These are phyloP conservation scores for Cervus canadensis DNA, from an alignment of 2,113 vertebrate species.

Conservation along the genomic window DNA sequence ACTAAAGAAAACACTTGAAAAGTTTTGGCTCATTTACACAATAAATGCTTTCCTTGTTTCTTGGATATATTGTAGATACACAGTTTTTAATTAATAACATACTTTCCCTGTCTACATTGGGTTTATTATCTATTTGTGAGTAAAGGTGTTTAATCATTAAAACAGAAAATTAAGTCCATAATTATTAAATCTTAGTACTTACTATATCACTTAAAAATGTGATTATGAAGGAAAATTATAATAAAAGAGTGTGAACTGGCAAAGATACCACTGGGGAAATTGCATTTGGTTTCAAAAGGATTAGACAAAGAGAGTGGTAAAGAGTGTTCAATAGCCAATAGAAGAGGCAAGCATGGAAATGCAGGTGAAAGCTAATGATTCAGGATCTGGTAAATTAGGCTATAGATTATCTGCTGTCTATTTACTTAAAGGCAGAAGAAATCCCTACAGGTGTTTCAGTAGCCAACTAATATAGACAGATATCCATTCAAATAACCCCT, in stretches of 20 bases:
- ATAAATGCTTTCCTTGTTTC: neutral
- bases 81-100: neutral
- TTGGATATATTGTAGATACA: neutral
- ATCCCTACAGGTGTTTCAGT: neutral
- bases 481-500: neutral
- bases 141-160: neutral
- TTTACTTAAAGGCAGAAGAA: neutral
- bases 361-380: neutral
- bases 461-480: neutral
- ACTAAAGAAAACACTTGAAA: neutral
- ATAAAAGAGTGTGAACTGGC: rapidly evolving
- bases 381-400: neutral
- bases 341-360: neutral
- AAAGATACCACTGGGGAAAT: neutral
- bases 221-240: neutral
- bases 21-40: neutral
- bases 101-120: neutral
- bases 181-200: neutral
- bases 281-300: neutral
- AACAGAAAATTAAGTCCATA: neutral
- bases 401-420: neutral
- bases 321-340: neutral
- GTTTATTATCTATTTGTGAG: neutral
- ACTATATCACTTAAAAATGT: neutral
- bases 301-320: neutral